Base-by-base conservation (phyloP, 2,113 vertebrate species). In the Corynorhinus townsendii region DNA sequence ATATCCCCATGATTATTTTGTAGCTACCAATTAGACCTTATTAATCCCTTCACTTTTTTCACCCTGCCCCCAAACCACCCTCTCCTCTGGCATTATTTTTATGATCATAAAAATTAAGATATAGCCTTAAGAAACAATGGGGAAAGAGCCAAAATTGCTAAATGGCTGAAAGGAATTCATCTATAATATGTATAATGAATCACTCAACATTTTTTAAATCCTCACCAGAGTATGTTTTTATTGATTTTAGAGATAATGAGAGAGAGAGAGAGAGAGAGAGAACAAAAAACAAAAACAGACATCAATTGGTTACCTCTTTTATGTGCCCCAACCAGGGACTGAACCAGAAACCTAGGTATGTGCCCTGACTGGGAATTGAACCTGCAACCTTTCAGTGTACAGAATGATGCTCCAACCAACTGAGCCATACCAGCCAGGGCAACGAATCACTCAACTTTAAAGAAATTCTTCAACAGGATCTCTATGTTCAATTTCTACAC, bases 101-200 rank as follows among this genome's bases (percentile, higher is more conserved):
- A 33, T 35, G 40, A 95, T 94, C 16, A 95, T 45, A 95, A 97
- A 96, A 71, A 82, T 69, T 73, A 91, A 94, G 76, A 72, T 8
- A 91, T 4, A 26, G 62, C 40, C 75, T 86, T 92, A 80, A 83
- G 59, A 64, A 91, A 81, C 90, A 71, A 73, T 14, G 30, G 15
- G 14, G 10, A 30, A 91, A 71, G 6, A 72, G 20, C 26, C 68
- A 95, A 92, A 97, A 96, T 4, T 77, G n/a, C n/a, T 92, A 86
- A 86, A 86, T 30, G 47, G 54, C 64, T 80, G 35, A 68, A 94
- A 84, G 56, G 38, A 93, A 90, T 15, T 90, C 52, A 79, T 73
- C 90, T 92, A 92, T 28, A 92, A 93, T 71, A 62, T 62, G 26
- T 62, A 90, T 71, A 93, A 47, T 66, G 11, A 90, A 85, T 69